A percentile compares a stretch with the other conserved stretches of the same genome.
Conservation (phyloP, 1,140 invertebrate species). For the Laupala kohalensis region DNA sequence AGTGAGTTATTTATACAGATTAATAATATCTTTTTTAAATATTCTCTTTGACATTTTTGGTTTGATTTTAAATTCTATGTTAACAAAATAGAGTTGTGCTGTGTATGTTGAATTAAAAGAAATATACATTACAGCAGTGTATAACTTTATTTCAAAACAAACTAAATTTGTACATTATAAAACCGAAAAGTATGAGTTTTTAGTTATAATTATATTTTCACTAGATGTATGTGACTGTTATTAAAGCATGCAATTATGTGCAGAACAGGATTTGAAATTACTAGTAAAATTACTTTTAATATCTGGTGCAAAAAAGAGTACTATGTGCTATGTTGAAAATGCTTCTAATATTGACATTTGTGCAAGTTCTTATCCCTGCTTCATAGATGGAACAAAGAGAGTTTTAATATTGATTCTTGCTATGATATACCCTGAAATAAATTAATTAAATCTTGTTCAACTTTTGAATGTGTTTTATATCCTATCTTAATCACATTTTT, state of each 20-base stretch:
- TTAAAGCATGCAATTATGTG: too few species aligned
- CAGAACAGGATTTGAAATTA: not conserved
- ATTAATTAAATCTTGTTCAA: not conserved
- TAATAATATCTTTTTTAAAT: too few species aligned
- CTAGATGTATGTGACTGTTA: not conserved
- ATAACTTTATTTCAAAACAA: too few species aligned
- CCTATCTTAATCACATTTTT: not conserved
- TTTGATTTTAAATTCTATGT: too few species aligned
- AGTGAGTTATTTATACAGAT: too few species aligned
- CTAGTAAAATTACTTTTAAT: not conserved
- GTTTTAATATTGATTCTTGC: not conserved
- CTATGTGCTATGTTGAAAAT: not conserved
- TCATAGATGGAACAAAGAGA: not conserved
- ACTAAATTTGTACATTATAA: too few species aligned
- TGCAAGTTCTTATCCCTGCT: not conserved
- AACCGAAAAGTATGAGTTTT: not conserved
- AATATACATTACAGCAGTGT: too few species aligned
- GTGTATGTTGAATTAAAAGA: too few species aligned
- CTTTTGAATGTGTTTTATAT: not conserved
- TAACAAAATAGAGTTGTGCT: too few species aligned
- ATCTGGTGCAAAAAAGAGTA: not conserved
- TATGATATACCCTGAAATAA: not conserved
- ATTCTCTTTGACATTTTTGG: too few species aligned
- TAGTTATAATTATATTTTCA: not conserved
- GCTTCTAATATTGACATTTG: not conserved